phyloP scores from a whole-genome alignment of 2,797 vertebrate genomes.

The Babyrousa celebensis region DNA sequence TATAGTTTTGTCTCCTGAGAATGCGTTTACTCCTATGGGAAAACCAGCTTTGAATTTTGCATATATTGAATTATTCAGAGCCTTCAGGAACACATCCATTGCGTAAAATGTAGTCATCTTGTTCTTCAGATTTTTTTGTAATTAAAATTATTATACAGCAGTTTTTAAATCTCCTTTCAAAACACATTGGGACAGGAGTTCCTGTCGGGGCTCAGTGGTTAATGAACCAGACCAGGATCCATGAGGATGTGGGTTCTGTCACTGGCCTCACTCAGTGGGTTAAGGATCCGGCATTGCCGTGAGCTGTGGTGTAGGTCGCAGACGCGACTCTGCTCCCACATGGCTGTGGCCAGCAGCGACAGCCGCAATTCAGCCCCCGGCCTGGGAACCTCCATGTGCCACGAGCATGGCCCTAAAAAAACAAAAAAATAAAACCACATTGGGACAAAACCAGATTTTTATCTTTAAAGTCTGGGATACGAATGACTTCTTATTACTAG shows the following conservation, averaged over 20 bases:
- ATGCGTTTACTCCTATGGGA: neutral
- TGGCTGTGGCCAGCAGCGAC: too few relatives aligned
- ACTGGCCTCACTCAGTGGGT: too few relatives aligned
- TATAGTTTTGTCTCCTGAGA: neutral
- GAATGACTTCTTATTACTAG: slow-evolving; percentile 64
- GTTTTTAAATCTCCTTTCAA: slow-evolving; percentile 58
- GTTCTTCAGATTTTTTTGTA: slow-evolving; percentile 42
- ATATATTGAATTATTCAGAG: slow-evolving; percentile 49
- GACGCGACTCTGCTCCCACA: too few relatives aligned
- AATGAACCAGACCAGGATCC: too few relatives aligned
- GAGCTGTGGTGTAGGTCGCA: too few relatives aligned
- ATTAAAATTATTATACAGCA: slow-evolving; percentile 59
- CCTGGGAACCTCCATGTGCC: too few relatives aligned
- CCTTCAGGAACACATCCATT: slow-evolving; percentile 20
- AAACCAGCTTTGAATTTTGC: slow-evolving; percentile 43
- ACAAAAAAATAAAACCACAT: too few relatives aligned
- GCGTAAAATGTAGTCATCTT: slow-evolving; percentile 36
- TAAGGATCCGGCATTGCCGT: too few relatives aligned
- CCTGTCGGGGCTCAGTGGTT: too few relatives aligned
- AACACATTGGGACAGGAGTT: neutral
- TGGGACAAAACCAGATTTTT: neutral
- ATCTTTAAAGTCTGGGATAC: slow-evolving; percentile 35
- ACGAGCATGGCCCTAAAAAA: too few relatives aligned
- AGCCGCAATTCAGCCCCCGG: too few relatives aligned
- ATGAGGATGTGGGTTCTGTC: too few relatives aligned